Conservation (phyloP, 2,113 vertebrate species). For the Dromiciops gliroides region DNA sequence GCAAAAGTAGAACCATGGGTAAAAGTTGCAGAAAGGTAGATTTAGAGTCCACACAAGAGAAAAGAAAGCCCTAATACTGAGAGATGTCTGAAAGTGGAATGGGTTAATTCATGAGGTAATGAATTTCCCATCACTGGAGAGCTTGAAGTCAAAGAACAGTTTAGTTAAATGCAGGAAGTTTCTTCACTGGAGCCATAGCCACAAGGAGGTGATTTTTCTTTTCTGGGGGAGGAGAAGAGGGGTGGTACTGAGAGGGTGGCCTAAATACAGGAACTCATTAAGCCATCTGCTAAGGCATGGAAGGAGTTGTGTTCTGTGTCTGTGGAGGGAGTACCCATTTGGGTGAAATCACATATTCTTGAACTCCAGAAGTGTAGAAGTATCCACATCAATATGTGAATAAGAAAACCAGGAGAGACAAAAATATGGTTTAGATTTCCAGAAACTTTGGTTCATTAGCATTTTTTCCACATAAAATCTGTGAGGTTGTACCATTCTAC, state of each 20-base stretch:
- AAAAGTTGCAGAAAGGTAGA: not conserved
- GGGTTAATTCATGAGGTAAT: not conserved
- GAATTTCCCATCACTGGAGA: not conserved
- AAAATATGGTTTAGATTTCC: conserved; percentile 59
- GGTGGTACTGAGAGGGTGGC: not conserved
- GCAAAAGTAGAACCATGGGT: not conserved
- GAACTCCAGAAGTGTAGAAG: conserved; percentile 9
- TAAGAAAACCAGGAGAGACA: conserved; percentile 74
- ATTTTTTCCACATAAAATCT: conserved; percentile 75
- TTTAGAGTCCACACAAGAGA: not conserved
- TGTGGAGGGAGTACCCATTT: not conserved
- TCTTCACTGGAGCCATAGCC: not conserved
- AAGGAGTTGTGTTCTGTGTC: not conserved
- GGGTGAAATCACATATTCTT: not conserved
- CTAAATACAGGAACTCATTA: not conserved
- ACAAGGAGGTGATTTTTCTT: not conserved
- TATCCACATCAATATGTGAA: conserved; percentile 58
- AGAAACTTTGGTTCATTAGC: conserved; percentile 66
- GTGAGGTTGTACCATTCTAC: conserved; percentile 49
- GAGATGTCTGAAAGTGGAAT: not conserved
- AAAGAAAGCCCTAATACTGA: not conserved
- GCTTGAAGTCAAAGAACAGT: not conserved
- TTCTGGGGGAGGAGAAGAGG: not conserved
- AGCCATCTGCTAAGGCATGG: not conserved
- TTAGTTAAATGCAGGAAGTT: not conserved